Conservation (phyloP, 2,113 vertebrate species). For the Saguinus midas region DNA sequence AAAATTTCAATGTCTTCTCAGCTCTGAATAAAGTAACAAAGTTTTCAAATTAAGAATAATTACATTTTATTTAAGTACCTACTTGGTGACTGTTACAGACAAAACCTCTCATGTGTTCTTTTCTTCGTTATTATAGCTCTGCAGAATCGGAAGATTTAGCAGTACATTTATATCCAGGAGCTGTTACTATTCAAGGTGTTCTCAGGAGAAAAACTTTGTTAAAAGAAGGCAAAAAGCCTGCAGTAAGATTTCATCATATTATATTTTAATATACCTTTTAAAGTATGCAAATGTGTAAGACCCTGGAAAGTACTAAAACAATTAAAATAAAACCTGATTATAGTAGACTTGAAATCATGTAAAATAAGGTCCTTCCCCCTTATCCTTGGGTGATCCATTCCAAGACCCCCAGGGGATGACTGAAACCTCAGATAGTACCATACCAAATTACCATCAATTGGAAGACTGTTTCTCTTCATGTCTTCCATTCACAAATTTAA, state of each 20-base stretch:
- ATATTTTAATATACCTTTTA: slow-evolving; percentile 19
- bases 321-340: background rate
- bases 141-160: slow-evolving; percentile 97
- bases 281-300: background rate
- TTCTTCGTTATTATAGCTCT: slow-evolving; percentile 87
- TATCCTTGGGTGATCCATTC: background rate
- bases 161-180: slow-evolving; percentile 96
- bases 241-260: slow-evolving; percentile 85
- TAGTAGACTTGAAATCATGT: background rate
- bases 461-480: background rate
- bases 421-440: background rate
- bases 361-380: background rate
- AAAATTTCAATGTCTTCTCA: slow-evolving; percentile 66
- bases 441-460: background rate
- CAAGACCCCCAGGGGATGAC: background rate
- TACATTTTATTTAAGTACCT: slow-evolving; percentile 64
- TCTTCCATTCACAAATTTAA: background rate
- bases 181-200: slow-evolving; percentile 96
- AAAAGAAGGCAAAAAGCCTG: slow-evolving; percentile 99
- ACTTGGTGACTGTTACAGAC: slow-evolving; percentile 37
- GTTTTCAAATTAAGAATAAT: slow-evolving; percentile 70
- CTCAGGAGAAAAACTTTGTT: slow-evolving; percentile 96
- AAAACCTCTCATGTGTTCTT: background rate
- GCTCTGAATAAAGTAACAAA: slow-evolving; percentile 59
- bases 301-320: background rate